phyloP scores from a whole-genome alignment of 2,797 vertebrate species.

The Myripristis jacobus region DNA sequence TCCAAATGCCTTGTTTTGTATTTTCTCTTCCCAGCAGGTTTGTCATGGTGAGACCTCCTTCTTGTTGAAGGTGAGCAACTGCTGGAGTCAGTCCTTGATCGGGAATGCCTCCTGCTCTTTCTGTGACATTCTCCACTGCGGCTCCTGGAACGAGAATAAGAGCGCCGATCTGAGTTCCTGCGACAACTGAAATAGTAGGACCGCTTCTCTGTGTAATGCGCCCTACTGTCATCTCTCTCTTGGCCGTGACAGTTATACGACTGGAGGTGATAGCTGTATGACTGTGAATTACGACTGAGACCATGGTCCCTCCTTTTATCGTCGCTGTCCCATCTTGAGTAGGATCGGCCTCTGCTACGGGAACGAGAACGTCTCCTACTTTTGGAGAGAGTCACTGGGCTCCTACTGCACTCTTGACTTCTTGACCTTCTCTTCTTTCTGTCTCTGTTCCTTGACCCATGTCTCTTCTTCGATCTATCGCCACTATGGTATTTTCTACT shows the following conservation, averaged over 20 bases:
- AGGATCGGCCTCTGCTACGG: conserved; percentile 76
- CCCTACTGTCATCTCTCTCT: conserved; percentile 53
- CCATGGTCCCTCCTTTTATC: conserved; percentile 81
- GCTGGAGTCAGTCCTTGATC: conserved; percentile 67
- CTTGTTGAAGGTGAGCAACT: conserved; percentile 62
- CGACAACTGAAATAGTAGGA: conserved; percentile 66
- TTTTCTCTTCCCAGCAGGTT: conserved; percentile 91
- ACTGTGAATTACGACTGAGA: conserved; percentile 74
- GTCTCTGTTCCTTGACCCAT: conserved; percentile 80
- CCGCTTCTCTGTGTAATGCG: conserved; percentile 59
- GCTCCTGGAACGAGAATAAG: conserved; percentile 61
- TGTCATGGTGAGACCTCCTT: conserved; percentile 63
- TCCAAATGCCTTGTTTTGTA: conserved; percentile 95
- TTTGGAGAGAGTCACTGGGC: conserved; percentile 53
- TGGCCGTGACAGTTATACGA: conserved; percentile 83
- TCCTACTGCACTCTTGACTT: conserved; percentile 80
- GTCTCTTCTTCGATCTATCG: conserved; percentile 68
- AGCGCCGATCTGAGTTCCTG: conserved; percentile 41
- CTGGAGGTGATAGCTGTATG: conserved; percentile 78
- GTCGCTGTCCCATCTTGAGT: conserved; percentile 66
- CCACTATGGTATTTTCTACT: conserved; percentile 70
- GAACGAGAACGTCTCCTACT: conserved; percentile 80
- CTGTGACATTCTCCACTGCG: conserved; percentile 53
- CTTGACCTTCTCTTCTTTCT: conserved; percentile 77
- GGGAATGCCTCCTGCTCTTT: conserved; percentile 50